Percentiles rank a stretch among this genome's conserved stretches.
Evolutionary conservation across 2,797 vertebrate genomes (phyloP).

Genomic region (Chelonia mydas): DNA sequence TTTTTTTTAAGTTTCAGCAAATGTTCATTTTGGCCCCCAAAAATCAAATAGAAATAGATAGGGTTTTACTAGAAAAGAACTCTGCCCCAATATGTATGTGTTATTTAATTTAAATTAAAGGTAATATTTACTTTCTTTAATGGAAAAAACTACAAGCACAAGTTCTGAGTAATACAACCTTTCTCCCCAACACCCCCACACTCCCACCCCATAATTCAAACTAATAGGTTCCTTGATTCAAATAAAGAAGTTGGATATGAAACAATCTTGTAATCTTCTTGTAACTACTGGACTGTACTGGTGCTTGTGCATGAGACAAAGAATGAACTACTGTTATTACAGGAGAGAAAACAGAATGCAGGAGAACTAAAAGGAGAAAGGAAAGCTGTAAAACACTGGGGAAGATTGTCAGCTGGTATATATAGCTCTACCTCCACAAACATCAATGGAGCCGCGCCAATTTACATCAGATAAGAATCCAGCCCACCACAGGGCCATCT

Average conservation of each 20-base stretch:
- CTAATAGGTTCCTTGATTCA: background rate
- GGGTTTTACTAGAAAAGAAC: background rate
- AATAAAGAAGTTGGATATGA: background rate
- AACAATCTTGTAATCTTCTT: background rate
- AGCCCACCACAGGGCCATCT: background rate
- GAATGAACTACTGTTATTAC: slow-evolving; percentile 46
- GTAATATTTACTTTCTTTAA: background rate
- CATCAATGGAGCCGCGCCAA: slow-evolving; percentile 48
- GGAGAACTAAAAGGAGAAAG: slow-evolving; percentile 42
- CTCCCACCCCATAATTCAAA: background rate
- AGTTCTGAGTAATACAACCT: slow-evolving; percentile 11
- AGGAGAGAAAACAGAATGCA: slow-evolving; percentile 65
- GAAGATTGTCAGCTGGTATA: slow-evolving; percentile 64
- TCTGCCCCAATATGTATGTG: background rate
- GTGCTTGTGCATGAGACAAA: background rate
- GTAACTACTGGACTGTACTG: background rate
- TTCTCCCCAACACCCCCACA: background rate
- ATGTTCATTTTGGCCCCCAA: background rate
- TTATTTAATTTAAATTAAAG: background rate
- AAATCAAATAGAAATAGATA: background rate
- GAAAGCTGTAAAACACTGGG: slow-evolving; percentile 45
- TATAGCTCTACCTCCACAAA: slow-evolving; percentile 45
- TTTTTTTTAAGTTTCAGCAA: background rate
- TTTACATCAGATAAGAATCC: slow-evolving; percentile 57
- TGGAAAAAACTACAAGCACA: background rate